A percentile compares a stretch with the other conserved stretches of the same genome.
phyloP scores from a whole-genome alignment of 2,113 vertebrate genomes.

The Microcebus lehilahytsara region DNA sequence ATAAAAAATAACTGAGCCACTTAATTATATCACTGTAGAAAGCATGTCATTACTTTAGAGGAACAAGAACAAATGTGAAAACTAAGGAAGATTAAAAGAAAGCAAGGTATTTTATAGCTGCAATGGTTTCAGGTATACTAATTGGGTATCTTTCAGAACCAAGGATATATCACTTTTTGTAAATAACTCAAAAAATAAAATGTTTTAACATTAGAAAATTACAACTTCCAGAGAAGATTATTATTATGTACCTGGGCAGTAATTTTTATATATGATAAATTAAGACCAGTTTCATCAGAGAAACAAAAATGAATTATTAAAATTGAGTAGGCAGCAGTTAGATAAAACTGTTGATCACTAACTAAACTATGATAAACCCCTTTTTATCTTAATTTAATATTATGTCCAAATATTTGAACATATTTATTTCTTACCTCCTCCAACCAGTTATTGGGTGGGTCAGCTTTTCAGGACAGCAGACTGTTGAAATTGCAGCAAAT shows the following conservation, averaged over 20 bases:
- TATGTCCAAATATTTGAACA: background rate
- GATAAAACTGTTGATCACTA: background rate
- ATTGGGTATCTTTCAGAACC: background rate
- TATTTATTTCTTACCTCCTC: slow-evolving; percentile 89
- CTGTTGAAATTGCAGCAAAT: slow-evolving; percentile 87
- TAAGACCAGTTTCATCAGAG: background rate
- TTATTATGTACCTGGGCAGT: background rate
- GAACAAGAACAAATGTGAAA: background rate
- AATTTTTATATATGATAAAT: background rate
- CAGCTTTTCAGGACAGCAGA: slow-evolving; percentile 83
- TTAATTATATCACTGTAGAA: background rate
- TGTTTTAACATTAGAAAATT: background rate
- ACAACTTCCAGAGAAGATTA: background rate
- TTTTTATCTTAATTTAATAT: background rate
- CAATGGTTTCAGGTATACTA: background rate
- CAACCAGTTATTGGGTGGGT: slow-evolving; percentile 90
- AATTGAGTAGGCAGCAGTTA: background rate
- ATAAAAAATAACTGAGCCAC: background rate
- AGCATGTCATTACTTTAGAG: background rate
- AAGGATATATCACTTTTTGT: background rate
- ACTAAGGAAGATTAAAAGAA: background rate
- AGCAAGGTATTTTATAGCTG: background rate
- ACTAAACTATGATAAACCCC: background rate
- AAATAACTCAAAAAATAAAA: background rate
- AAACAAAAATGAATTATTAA: slow-evolving; percentile 11